Evolutionary conservation across 1,140 invertebrate genomes (phyloP).

Genomic region (Eumaeus atala): DNA sequence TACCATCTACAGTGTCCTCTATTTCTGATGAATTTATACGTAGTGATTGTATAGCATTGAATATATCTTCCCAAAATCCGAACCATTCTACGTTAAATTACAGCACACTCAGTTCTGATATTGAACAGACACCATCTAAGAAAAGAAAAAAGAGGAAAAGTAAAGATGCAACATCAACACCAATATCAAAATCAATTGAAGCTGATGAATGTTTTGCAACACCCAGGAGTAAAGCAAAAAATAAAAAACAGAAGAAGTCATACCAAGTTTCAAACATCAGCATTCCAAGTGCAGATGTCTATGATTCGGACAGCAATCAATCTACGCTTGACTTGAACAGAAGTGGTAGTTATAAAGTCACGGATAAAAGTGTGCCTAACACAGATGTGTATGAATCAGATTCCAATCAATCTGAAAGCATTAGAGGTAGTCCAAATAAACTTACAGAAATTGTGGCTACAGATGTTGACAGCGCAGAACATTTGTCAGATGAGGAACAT

Average conservation of each 20-base stretch:
- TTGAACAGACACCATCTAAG: conserved; percentile 49
- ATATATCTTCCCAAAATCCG: conserved; percentile 57
- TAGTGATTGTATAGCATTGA: conserved; percentile 64
- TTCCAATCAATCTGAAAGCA: conserved; percentile 39
- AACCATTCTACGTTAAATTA: conserved; percentile 66
- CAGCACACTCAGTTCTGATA: conserved; percentile 63
- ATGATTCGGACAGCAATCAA: conserved; percentile 65
- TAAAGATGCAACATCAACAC: conserved; percentile 45
- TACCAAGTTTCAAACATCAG: conserved; percentile 44
- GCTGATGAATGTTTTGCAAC: conserved; percentile 62
- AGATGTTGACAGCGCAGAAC: conserved; percentile 31
- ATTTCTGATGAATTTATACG: conserved; percentile 71
- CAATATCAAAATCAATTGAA: conserved; percentile 21
- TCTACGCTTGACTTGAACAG: conserved; percentile 43
- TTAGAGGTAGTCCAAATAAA: conserved; percentile 23
- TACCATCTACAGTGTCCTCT: conserved; percentile 68
- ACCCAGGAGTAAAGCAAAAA: conserved; percentile 66
- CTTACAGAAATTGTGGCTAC: conserved; percentile 16
- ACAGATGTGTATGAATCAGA: conserved; percentile 56
- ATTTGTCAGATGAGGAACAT: conserved; percentile 23
- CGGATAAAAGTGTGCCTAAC: conserved; percentile 43
- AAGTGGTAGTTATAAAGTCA: conserved; percentile 35
- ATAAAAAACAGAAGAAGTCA: conserved; percentile 54
- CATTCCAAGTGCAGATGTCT: conserved; percentile 52
- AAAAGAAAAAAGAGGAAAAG: conserved; percentile 63